These are phyloP conservation scores for Griposia aprilina DNA, from an alignment of 2,888 invertebrate genomes.

Conservation along the genomic window DNA sequence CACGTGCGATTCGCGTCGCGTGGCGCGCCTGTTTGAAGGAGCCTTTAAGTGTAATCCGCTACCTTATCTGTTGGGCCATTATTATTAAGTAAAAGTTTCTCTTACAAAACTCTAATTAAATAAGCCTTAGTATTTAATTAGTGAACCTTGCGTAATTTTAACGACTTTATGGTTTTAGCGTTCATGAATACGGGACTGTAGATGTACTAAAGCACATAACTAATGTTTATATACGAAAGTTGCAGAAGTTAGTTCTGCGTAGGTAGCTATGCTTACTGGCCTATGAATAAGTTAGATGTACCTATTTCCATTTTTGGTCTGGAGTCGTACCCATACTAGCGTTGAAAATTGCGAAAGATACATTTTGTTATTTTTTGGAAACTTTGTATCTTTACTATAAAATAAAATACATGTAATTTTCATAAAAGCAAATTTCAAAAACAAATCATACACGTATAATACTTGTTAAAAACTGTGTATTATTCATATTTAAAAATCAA, in stretches of 20 bases:
- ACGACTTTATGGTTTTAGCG: slow-evolving; percentile 42
- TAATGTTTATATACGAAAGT: slow-evolving; percentile 50
- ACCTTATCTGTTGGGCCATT: slow-evolving; percentile 17
- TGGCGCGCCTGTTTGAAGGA: no score
- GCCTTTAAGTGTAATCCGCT: slow-evolving; percentile 15
- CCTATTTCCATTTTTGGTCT: slow-evolving; percentile 45
- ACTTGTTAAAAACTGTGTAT: no score
- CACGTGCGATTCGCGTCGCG: no score
- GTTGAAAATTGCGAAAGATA: no score
- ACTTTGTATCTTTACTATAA: no score
- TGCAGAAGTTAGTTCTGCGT: slow-evolving; percentile 39
- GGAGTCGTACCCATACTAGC: background rate
- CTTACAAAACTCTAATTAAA: slow-evolving; percentile 41
- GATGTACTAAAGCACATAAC: slow-evolving; percentile 36
- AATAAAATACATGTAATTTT: no score
- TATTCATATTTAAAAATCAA: no score
- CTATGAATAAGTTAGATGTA: slow-evolving; percentile 45
- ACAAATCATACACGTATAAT: no score
- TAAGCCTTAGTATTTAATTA: slow-evolving; percentile 40
- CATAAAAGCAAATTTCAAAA: no score
- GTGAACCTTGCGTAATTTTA: slow-evolving; percentile 43
- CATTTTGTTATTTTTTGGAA: no score
- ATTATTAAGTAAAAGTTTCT: slow-evolving; percentile 20
- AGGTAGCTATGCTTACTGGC: background rate
- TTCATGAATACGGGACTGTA: slow-evolving; percentile 9